Percentiles rank a stretch among this genome's conserved stretches.
These are phyloP conservation scores for Nemotelus nigrinus DNA, from an alignment of 2,888 invertebrate genomes.

Conservation along the genomic window DNA sequence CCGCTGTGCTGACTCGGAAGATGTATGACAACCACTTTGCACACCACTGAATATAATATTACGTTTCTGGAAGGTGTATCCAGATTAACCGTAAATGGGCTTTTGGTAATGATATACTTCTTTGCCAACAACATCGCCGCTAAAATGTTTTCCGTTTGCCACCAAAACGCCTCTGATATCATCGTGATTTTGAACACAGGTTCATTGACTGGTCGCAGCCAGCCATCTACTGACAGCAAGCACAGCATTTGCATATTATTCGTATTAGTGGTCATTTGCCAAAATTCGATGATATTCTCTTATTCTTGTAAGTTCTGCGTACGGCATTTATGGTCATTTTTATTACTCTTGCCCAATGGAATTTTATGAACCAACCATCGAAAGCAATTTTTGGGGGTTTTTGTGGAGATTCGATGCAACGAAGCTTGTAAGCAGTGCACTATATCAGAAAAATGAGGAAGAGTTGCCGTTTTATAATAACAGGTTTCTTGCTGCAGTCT, in stretches of 20 bases:
- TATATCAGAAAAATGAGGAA: too few species aligned
- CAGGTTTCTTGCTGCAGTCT: too few species aligned
- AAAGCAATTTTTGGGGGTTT: too few species aligned
- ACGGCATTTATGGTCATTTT: conserved; percentile 24
- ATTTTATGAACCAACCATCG: not conserved
- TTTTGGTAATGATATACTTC: not conserved
- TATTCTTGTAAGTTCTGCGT: not conserved
- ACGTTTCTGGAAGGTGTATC: not conserved
- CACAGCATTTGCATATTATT: conserved; percentile 25
- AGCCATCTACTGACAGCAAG: not conserved
- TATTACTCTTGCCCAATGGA: conserved; percentile 14
- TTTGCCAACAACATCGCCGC: not conserved
- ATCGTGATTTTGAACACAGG: not conserved
- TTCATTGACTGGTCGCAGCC: conserved; percentile 24
- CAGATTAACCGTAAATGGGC: conserved; percentile 16
- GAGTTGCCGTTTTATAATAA: too few species aligned
- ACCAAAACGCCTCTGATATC: conserved; percentile 4
- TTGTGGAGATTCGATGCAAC: too few species aligned
- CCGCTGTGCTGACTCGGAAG: not conserved
- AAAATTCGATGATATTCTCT: conserved; percentile 14
- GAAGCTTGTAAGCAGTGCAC: too few species aligned
- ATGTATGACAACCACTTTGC: not conserved
- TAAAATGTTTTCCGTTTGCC: not conserved
- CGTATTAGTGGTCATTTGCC: conserved; percentile 31
- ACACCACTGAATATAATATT: not conserved